Evolutionary conservation across 2,888 invertebrate species (phyloP).

Genomic region (Rotaria sp.): DNA sequence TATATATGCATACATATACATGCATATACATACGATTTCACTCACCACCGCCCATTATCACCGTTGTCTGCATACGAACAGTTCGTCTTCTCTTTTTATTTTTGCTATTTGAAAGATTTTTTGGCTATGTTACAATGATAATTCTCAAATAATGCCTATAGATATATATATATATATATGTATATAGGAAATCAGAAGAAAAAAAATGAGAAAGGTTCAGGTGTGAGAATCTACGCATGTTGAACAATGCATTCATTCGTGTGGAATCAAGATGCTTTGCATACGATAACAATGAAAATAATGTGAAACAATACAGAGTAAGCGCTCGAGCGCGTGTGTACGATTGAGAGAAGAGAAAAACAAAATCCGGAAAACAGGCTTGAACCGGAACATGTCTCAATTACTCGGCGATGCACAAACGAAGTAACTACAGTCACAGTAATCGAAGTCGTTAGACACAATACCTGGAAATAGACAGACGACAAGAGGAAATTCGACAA

Average conservation of each 20-base stretch:
- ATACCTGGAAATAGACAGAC: background rate
- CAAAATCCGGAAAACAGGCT: conserved; percentile 12
- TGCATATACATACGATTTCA: background rate
- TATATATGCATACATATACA: background rate
- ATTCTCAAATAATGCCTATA: background rate
- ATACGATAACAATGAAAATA: background rate
- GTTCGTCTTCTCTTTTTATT: background rate
- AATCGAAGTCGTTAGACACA: background rate
- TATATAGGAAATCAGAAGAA: background rate
- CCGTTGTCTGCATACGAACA: background rate
- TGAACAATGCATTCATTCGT: background rate
- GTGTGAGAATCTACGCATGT: background rate
- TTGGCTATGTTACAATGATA: background rate
- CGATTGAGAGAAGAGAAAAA: background rate
- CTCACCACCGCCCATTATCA: background rate
- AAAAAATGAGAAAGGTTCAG: background rate
- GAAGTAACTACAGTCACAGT: background rate
- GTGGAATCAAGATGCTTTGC: conserved; percentile 3
- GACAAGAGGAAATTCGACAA: conserved; percentile 10
- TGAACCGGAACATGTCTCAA: conserved; percentile 7
- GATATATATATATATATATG: background rate
- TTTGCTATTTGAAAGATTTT: background rate
- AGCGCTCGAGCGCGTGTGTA: background rate
- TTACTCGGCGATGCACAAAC: background rate
- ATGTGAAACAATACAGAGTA: background rate